A percentile compares a stretch with the other conserved stretches of the same genome.
Conservation (phyloP, 2,797 vertebrate species). For the Bucorvus abyssinicus region DNA sequence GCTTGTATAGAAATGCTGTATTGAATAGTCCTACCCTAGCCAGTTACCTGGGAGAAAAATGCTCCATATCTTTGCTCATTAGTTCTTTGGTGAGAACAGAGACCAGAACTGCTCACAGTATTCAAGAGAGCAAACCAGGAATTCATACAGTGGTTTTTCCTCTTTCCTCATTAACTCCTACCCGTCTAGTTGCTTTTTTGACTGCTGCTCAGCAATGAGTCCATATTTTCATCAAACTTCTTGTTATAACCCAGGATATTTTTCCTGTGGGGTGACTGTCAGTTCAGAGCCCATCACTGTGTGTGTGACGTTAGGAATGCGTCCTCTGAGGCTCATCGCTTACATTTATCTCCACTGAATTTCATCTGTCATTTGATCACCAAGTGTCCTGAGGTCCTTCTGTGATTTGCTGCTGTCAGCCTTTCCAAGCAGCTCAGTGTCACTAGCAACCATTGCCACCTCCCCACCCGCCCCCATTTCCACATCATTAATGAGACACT, state of each 20-base stretch:
- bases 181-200: neutral
- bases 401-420: rapidly evolving
- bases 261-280: neutral
- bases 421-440: neutral
- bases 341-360: neutral
- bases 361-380: neutral
- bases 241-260: neutral
- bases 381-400: rapidly evolving
- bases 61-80: neutral
- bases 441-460: neutral
- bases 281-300: neutral
- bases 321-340: neutral
- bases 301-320: neutral
- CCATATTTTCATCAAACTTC: neutral
- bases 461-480: neutral
- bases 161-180: neutral
- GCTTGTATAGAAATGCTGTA: neutral
- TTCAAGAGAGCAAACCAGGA: neutral
- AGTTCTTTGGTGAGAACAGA: conserved; percentile 14
- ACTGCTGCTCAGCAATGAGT: neutral
- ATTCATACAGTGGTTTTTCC: neutral
- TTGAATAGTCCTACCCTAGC: neutral
- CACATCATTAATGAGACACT: neutral
- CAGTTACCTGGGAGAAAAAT: neutral
- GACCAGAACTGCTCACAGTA: neutral